Evolutionary conservation across 2,113 vertebrate species (phyloP).

Genomic region (Ailuropoda melanoleuca): DNA sequence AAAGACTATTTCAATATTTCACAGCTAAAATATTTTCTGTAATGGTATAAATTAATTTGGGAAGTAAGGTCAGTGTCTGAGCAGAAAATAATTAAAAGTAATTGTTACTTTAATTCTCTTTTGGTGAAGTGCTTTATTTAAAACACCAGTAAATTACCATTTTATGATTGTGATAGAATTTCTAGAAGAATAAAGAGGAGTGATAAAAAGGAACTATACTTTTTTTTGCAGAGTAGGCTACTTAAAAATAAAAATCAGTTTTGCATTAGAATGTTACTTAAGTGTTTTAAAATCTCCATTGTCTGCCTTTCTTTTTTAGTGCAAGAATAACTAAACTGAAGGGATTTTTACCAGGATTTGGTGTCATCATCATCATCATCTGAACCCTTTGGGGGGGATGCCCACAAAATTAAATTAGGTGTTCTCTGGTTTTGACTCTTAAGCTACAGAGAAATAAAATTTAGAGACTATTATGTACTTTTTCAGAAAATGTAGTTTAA

Average conservation of each 20-base stretch:
- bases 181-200: not conserved
- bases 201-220: not conserved
- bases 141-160: slow-evolving; percentile 1
- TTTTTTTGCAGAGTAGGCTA: not conserved
- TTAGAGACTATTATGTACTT: not conserved
- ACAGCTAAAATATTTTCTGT: slow-evolving; percentile 53
- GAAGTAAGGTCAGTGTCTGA: not conserved
- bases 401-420: not conserved
- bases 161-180: slow-evolving; percentile 14
- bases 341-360: not conserved
- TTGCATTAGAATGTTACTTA: not conserved
- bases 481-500: slow-evolving; percentile 34
- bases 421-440: slow-evolving; percentile 7
- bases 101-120: slow-evolving; percentile 38
- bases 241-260: slow-evolving; percentile 42
- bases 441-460: slow-evolving; percentile 5
- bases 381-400: not conserved
- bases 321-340: not conserved
- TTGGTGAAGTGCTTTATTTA: slow-evolving; percentile 11
- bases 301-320: not conserved
- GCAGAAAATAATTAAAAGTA: slow-evolving; percentile 35
- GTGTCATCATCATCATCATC: not conserved
- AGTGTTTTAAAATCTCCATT: not conserved
- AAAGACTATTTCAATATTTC: slow-evolving; percentile 36
- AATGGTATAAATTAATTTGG: slow-evolving; percentile 41